Percentiles rank a stretch among this genome's conserved stretches.
Evolutionary conservation across 1,140 invertebrate genomes (phyloP).

Genomic region (Neelides sp.): DNA sequence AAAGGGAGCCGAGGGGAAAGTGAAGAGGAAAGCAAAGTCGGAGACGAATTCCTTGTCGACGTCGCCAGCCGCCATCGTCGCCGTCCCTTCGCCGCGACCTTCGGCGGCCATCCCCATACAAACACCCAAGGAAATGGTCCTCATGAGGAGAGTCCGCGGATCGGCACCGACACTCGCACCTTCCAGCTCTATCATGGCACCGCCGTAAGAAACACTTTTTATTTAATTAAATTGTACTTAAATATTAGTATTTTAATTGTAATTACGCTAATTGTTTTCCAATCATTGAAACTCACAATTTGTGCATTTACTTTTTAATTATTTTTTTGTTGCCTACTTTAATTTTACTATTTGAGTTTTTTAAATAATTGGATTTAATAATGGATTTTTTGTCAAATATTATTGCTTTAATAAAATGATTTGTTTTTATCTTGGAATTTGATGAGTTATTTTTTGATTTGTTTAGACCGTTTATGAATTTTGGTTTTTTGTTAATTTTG

Average conservation of each 20-base stretch:
- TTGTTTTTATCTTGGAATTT: too few species aligned
- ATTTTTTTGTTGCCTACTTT: too few species aligned
- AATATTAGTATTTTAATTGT: neutral
- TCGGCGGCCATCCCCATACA: neutral
- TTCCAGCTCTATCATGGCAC: slow-evolving; percentile 7
- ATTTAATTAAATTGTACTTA: neutral
- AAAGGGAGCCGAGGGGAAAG: neutral
- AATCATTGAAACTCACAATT: neutral
- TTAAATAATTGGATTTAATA: too few species aligned
- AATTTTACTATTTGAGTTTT: too few species aligned
- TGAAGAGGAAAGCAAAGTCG: slow-evolving; percentile 14
- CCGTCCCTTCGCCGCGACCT: neutral
- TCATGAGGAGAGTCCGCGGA: slow-evolving; percentile 15
- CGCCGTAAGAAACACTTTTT: slow-evolving; percentile 5
- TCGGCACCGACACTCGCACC: slow-evolving; percentile 21
- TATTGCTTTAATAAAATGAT: too few species aligned
- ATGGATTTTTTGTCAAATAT: too few species aligned
- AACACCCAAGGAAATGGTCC: neutral
- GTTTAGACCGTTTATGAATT: too few species aligned
- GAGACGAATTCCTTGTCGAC: slow-evolving; percentile 21
- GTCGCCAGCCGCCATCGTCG: slow-evolving; percentile 11
- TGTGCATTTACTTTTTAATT: slow-evolving; percentile 4
- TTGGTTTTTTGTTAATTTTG: too few species aligned
- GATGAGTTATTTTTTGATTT: too few species aligned
- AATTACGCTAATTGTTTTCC: neutral